phyloP scores from a whole-genome alignment of 2,797 vertebrate genomes.

The Poecilia picta region DNA sequence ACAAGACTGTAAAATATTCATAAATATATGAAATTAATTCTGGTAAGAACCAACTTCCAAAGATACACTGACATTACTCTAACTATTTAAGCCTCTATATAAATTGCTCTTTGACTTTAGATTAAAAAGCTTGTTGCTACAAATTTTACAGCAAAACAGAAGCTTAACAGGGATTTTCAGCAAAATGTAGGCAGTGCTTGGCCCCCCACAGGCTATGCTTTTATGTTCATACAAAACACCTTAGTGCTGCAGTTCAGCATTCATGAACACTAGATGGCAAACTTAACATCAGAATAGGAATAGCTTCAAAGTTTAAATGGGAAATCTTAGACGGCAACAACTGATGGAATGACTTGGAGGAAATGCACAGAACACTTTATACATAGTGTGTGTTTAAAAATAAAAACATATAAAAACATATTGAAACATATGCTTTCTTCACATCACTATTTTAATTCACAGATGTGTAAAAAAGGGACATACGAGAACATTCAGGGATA shows the following conservation, averaged over 20 bases:
- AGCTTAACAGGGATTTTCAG: constrained; percentile 21
- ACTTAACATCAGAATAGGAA: constrained; percentile 46
- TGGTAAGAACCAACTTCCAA: neutral
- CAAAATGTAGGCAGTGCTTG: neutral
- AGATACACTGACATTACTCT: neutral
- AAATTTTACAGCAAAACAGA: constrained; percentile 16
- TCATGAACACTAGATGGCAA: constrained; percentile 73
- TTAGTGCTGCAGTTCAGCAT: constrained; percentile 10
- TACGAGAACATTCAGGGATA: neutral
- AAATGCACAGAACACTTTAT: constrained; percentile 5
- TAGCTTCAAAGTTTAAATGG: neutral
- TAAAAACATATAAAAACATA: no score
- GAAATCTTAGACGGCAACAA: neutral
- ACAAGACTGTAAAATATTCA: neutral
- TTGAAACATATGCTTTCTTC: neutral
- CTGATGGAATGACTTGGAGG: constrained; percentile 17
- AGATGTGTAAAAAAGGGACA: neutral
- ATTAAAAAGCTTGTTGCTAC: constrained; percentile 28
- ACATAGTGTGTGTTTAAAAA: neutral
- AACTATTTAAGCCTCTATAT: constrained; percentile 2
- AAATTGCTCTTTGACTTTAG: constrained; percentile 3
- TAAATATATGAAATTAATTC: neutral
- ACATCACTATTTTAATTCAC: neutral
- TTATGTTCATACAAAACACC: neutral
- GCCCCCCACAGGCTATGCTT: neutral